Evolutionary conservation across 2,888 invertebrate species (phyloP).

Genomic region (Agriopis aurantiaria): DNA sequence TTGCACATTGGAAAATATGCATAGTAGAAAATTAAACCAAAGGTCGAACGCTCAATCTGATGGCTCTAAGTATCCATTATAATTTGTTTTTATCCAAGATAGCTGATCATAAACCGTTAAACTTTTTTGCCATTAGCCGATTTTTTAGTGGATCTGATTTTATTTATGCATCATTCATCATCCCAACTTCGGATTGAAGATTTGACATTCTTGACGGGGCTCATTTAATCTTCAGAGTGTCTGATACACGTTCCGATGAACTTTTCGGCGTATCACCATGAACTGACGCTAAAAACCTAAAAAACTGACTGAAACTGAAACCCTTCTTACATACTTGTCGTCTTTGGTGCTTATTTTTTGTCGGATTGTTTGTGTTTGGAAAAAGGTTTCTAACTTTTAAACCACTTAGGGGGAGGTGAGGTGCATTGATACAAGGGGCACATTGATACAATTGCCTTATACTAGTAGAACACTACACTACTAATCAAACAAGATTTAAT

Average conservation of each 20-base stretch:
- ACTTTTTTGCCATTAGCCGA: conserved; percentile 56
- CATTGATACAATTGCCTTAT: too few relatives aligned
- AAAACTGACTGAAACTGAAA: background rate
- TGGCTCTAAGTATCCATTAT: background rate
- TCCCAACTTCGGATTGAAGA: conserved; percentile 68
- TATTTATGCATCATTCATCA: conserved; percentile 71
- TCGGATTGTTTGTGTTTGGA: too few relatives aligned
- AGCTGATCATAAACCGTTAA: conserved; percentile 41
- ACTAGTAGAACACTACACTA: too few relatives aligned
- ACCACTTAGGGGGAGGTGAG: too few relatives aligned
- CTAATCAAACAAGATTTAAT: too few relatives aligned
- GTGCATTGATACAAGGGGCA: too few relatives aligned
- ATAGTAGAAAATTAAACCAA: too few relatives aligned
- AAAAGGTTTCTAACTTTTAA: too few relatives aligned
- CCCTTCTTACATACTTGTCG: background rate
- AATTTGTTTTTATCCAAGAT: conserved; percentile 18
- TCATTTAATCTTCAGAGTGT: conserved; percentile 72
- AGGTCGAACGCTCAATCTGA: background rate
- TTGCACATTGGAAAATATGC: too few relatives aligned
- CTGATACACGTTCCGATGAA: conserved; percentile 62
- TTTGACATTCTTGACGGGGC: conserved; percentile 69
- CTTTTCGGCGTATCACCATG: conserved; percentile 31
- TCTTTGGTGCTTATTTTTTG: background rate
- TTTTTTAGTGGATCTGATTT: conserved; percentile 64
- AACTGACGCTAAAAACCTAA: background rate